Conservation (phyloP, 35 echinoderm and acorn worm genomes). For the Chiridota heheva region DNA sequence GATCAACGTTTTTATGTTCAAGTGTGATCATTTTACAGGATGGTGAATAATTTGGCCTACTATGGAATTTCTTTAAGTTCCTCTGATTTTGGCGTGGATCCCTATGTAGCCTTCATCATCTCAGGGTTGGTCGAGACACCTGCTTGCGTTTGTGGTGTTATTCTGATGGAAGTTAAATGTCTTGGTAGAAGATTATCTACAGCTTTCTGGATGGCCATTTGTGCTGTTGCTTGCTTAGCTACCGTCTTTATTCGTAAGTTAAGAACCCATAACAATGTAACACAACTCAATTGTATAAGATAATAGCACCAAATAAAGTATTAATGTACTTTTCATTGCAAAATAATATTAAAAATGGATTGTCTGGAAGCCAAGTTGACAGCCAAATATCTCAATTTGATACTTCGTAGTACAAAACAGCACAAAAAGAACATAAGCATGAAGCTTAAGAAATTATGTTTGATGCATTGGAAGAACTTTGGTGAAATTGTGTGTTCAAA, state of each 20-base stretch:
- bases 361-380: not conserved
- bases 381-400: too few relatives aligned
- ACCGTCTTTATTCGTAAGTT: constrained; percentile 64
- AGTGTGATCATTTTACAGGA: constrained; percentile 32
- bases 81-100: constrained; percentile 63
- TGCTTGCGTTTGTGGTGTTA: constrained; percentile 38
- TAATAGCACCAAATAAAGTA: too few relatives aligned
- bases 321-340: not conserved
- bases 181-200: constrained; percentile 38
- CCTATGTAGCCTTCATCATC: constrained; percentile 59
- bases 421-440: not conserved
- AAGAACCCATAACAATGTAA: not conserved
- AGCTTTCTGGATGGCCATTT: constrained; percentile 41
- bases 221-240: constrained; percentile 48
- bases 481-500: too few relatives aligned
- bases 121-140: constrained; percentile 70
- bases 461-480: not conserved
- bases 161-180: constrained; percentile 47
- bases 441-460: too few relatives aligned
- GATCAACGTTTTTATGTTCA: too few relatives aligned
- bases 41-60: constrained; percentile 74
- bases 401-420: too few relatives aligned
- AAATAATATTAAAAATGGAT: not conserved
- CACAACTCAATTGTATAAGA: not conserved
- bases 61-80: constrained; percentile 71